A percentile compares a stretch with the other conserved stretches of the same genome.
Evolutionary conservation across 1,140 invertebrate genomes (phyloP).

Genomic region (Antheraea pernyi): DNA sequence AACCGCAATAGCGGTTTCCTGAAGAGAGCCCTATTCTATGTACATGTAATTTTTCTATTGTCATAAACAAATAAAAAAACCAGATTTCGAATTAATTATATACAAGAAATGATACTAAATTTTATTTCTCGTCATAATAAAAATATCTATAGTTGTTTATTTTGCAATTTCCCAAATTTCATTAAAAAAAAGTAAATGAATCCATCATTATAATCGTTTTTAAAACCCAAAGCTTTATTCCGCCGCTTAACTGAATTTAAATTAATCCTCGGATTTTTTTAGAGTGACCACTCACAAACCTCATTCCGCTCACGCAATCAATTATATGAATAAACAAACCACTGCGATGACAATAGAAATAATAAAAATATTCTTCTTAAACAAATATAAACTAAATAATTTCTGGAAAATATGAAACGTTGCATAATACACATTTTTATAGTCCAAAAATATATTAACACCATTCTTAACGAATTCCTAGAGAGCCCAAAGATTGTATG

Average conservation of each 20-base stretch:
- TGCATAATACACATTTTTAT: not conserved
- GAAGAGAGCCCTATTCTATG: too few relatives aligned
- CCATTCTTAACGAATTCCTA: constrained; percentile 19
- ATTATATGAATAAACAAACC: constrained; percentile 33
- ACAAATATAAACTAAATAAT: not conserved
- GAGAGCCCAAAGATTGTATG: constrained; percentile 17
- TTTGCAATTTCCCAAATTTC: not conserved
- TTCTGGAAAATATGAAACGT: not conserved
- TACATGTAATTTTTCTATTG: too few relatives aligned
- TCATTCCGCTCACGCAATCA: constrained; percentile 21
- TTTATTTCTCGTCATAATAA: too few relatives aligned
- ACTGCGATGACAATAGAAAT: not conserved
- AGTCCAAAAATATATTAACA: not conserved
- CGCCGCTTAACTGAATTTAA: constrained; percentile 5
- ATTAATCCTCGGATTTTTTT: constrained; percentile 20
- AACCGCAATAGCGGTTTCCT: too few relatives aligned
- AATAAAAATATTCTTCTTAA: constrained; percentile 13
- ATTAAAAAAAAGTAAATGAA: not conserved
- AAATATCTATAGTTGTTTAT: too few relatives aligned
- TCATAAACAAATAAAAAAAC: too few relatives aligned
- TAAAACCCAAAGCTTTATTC: not conserved
- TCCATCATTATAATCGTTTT: not conserved
- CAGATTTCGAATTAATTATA: too few relatives aligned
- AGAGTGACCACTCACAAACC: constrained; percentile 23
- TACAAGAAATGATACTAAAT: too few relatives aligned